Evolutionary conservation across 2,888 invertebrate species (phyloP).

Genomic region (Resseliella maxima): DNA sequence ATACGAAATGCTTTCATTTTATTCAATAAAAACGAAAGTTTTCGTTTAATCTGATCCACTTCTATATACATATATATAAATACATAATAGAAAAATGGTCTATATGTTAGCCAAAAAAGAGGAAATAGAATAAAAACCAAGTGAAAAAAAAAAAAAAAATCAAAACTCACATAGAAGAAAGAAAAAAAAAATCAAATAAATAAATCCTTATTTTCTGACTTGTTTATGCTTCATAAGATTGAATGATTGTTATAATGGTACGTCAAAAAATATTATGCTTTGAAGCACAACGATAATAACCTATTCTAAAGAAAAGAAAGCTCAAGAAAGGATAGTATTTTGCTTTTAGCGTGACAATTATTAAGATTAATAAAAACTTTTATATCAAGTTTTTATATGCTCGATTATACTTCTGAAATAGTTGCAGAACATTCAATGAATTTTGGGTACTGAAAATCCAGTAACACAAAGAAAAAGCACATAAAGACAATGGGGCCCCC

Average conservation of each 20-base stretch:
- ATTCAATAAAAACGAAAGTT: not conserved
- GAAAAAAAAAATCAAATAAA: not conserved
- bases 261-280: not conserved
- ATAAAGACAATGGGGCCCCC: no score
- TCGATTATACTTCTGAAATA: no score
- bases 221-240: slow-evolving; percentile 25
- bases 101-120: no score
- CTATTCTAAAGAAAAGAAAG: no score
- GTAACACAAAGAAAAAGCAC: no score
- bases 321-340: no score
- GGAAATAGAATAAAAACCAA: not conserved
- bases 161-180: no score
- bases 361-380: not conserved
- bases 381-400: not conserved
- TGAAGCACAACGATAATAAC: not conserved
- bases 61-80: not conserved
- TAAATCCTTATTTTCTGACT: slow-evolving; percentile 25
- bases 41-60: not conserved
- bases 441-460: no score
- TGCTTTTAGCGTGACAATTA: not conserved
- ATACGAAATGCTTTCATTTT: not conserved
- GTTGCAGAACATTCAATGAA: not conserved
- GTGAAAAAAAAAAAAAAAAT: not conserved
- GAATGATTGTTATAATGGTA: not conserved
- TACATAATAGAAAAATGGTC: not conserved